Evolutionary conservation across 2,113 vertebrate species (phyloP), one percentile per base, ranked within the genome.

Genomic region (Anser brachyrhynchus): DNA sequence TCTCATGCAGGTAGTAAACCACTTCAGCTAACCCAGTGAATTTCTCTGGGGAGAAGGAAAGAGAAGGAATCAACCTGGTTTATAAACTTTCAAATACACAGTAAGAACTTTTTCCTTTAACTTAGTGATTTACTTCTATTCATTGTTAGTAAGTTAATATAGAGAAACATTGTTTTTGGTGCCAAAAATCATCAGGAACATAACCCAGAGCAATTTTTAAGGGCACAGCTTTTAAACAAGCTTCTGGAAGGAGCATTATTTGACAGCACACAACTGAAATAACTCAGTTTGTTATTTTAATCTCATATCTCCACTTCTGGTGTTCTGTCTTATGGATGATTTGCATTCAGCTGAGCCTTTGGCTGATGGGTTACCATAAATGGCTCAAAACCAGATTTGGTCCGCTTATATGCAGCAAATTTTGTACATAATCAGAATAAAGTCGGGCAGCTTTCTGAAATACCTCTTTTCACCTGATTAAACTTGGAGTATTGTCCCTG

Each of bases 121-220:
- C 89, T 89, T 71, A 11, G 28, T 97, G 97, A 97, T 97, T 97
- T 97, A 97, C 91, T 96, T 95, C 94, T 90, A 91, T 77, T 93
- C 94, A 39, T 72, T 92, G 93, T 95, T 96, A 96, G 92, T 94
- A 94, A 94, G 96, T 97, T 96, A 94, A 93, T 97, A 95, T 25
- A 92, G 88, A 95, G 97, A 93, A 97, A 96, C 92, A 91, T 19
- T 75, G 74, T 41, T 81, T 96, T 91, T 90, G 81, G 87, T 97
- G 97, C 97, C 98, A 97, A 78, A 93, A 94, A 96, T 97, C 96
- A 95, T 97, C 95, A 97, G 95, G 92, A 96, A 97, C 96, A 96
- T 97, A 97, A 97, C 93, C 95, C 97, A 97, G 97, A 96, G 95
- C 93, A 96, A 96, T 97, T 86, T 92, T 93, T 96, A 92, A 84